Base-by-base conservation (phyloP, 2,888 invertebrate genomes). In the Lasioglossum figueresi region DNA sequence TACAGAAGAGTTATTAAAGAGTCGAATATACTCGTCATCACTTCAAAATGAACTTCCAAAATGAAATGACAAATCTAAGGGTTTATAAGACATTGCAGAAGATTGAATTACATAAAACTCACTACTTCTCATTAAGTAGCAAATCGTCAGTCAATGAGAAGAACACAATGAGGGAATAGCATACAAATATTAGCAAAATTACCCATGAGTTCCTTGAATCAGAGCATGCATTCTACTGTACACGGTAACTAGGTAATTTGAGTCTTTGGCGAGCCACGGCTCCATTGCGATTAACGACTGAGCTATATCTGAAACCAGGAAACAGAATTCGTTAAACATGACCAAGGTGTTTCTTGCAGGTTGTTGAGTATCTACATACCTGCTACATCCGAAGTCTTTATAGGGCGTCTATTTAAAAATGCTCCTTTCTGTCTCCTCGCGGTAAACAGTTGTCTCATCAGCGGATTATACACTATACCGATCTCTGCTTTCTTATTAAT, bases 401-500 rank as follows among this genome's bases (percentile, higher is more conserved):
- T 96, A 76, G 94, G 95, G 79, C 96, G 94, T 2, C 96, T 97
- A 95, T 98, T 98, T 84, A 97, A 96, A 95, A 96, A 97, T 27
- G 98, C 97, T 1, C 98, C 98, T 90, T 96, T 95, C 0, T 97
- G 97, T 93, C 96, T 95, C 84, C 96, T 95, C 0, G 98, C 97
- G 4, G 97, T 96, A 93, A 96, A 98, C 79, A 97, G 95, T 92
- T 98, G 97, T 71, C 97, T 95, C 88, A 97, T 95, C 63, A 97
- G 96, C 4, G 98, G 98, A 95, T 97, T 97, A 94, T 97, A 98
- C 5, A 98, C 96, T 73, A 98, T 96, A 16, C 97, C 98, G 88
- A 98, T 94, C 37, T 96, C 96, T 75, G 96, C 95, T 92, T 96
- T 94, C 90, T 96, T 96, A 27, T 96, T 95, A 4, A 96, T 95